Percentiles rank a stretch among this genome's conserved stretches.
phyloP scores from a whole-genome alignment of 2,888 invertebrate species.

The Odontothrips loti region DNA sequence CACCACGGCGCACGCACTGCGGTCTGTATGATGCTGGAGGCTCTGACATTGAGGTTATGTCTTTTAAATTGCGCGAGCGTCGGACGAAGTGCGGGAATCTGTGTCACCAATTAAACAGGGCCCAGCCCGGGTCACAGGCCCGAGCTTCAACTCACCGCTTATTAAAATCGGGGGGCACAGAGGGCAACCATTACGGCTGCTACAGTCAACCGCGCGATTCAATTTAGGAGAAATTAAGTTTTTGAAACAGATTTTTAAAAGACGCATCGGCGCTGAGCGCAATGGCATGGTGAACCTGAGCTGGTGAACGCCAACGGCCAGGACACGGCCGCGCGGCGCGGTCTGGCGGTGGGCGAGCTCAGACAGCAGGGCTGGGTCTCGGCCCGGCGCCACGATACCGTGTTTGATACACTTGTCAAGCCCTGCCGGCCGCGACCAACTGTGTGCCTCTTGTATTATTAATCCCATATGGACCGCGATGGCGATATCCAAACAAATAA shows the following conservation, averaged over 20 bases:
- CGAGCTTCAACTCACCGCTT: not conserved
- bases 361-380: too few species aligned
- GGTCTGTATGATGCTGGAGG: not conserved
- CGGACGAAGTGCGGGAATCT: not conserved
- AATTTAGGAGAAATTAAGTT: too few species aligned
- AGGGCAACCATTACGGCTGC: too few species aligned
- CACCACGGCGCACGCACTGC: not conserved
- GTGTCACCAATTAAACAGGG: slow-evolving; percentile 10
- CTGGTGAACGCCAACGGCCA: too few species aligned
- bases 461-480: not conserved
- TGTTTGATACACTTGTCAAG: too few species aligned
- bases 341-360: too few species aligned
- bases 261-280: too few species aligned
- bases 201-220: too few species aligned
- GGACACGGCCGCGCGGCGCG: too few species aligned
- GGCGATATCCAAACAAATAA: slow-evolving; percentile 17
- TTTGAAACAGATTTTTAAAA: too few species aligned
- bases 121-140: not conserved
- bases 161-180: too few species aligned
- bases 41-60: not conserved
- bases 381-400: not conserved
- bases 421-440: not conserved
- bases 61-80: slow-evolving; percentile 7
- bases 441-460: not conserved
- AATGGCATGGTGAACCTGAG: too few species aligned